Conservation (phyloP, 2,797 vertebrate genomes). For the Gephyroberyx darwinii region DNA sequence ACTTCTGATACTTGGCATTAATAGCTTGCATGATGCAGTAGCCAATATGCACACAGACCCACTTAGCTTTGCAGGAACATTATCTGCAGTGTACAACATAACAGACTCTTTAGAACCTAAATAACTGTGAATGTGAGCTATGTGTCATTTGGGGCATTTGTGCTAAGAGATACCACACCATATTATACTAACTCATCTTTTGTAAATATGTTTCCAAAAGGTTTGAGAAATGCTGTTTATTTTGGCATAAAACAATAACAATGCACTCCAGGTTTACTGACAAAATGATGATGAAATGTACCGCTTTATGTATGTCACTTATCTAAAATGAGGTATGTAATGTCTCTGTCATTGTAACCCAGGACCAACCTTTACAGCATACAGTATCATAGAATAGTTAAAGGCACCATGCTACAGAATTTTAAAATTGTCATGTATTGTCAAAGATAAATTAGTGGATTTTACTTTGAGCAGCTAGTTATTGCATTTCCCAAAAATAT, state of each 20-base stretch:
- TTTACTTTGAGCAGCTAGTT: neutral
- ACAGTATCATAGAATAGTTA: neutral
- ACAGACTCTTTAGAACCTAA: constrained; percentile 52
- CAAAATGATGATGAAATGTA: too few relatives aligned
- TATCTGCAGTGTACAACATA: constrained; percentile 49
- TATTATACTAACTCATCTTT: constrained; percentile 40
- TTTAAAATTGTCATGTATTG: too few relatives aligned
- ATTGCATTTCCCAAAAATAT: neutral
- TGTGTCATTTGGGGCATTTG: constrained; percentile 39
- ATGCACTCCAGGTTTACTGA: too few relatives aligned
- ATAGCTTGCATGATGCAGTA: constrained; percentile 56
- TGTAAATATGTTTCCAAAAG: constrained; percentile 35
- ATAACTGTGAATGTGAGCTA: constrained; percentile 44
- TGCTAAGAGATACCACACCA: constrained; percentile 11
- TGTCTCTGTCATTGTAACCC: neutral
- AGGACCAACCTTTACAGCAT: neutral
- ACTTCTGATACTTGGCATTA: constrained; percentile 69
- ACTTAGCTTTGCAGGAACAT: constrained; percentile 58
- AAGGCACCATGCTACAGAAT: neutral
- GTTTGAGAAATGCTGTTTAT: constrained; percentile 6
- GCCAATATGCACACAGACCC: constrained; percentile 54
- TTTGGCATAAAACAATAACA: neutral
- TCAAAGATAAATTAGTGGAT: neutral
- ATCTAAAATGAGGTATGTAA: neutral
- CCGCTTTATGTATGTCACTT: too few relatives aligned